Percentiles rank a stretch among this genome's conserved stretches.
phyloP scores from a whole-genome alignment of 2,797 vertebrate genomes.

The Falco berigora region DNA sequence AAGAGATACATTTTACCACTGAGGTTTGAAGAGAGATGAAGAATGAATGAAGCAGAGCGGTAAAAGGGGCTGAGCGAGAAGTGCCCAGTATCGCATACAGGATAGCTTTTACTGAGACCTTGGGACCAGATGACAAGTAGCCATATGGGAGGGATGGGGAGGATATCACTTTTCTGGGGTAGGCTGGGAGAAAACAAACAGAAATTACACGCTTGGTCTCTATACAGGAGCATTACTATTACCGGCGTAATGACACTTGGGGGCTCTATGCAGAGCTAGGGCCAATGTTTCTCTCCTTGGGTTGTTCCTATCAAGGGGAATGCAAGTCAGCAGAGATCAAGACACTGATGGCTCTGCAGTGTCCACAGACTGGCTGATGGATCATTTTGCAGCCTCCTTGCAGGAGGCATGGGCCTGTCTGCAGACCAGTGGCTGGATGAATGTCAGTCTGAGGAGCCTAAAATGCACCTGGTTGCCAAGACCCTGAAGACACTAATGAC shows the following conservation, averaged over 20 bases:
- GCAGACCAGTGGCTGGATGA: not conserved
- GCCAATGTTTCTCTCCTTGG: not conserved
- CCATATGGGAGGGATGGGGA: not conserved
- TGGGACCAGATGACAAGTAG: not conserved
- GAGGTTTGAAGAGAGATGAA: not conserved
- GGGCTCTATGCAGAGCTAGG: not conserved
- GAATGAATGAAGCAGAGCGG: not conserved
- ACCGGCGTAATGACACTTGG: not conserved
- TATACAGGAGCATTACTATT: not conserved
- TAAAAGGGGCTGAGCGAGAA: not conserved
- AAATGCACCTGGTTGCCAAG: not conserved
- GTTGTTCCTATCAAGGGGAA: not conserved
- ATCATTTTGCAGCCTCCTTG: not conserved
- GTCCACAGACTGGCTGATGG: not conserved
- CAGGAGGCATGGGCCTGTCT: not conserved
- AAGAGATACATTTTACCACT: constrained; percentile 17
- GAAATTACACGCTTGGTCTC: not conserved
- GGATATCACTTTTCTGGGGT: not conserved
- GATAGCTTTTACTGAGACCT: not conserved
- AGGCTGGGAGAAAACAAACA: not conserved
- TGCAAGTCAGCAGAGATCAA: not conserved
- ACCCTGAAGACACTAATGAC: not conserved
- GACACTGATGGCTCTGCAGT: not conserved
- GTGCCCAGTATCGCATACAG: not conserved
- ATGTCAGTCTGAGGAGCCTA: not conserved